Evolutionary conservation across 2,888 invertebrate genomes (phyloP).

Genomic region (Synanthedon tipuliformis): DNA sequence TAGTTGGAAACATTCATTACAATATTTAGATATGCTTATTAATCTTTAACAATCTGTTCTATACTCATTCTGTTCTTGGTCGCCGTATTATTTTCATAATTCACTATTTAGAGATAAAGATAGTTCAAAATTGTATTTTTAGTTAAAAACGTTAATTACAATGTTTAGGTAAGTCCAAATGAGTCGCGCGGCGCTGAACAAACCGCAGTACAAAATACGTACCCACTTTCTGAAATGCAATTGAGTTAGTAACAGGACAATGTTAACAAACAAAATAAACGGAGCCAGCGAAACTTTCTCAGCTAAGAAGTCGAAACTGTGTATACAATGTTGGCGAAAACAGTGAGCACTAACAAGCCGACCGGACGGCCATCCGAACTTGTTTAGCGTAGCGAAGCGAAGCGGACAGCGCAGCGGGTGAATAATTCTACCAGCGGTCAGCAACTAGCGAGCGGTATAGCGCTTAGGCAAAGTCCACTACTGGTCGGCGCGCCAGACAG

Average conservation of each 20-base stretch:
- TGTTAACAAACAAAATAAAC: slow-evolving; percentile 58
- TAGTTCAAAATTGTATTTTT: no score
- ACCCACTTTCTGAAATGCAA: slow-evolving; percentile 20
- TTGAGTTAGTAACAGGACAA: slow-evolving; percentile 35
- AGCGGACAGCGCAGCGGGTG: slow-evolving; percentile 22
- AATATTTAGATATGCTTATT: no score
- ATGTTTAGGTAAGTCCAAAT: no score
- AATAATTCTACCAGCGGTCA: slow-evolving; percentile 16
- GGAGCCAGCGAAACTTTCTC: slow-evolving; percentile 49
- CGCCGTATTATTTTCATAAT: no score
- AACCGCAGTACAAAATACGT: slow-evolving; percentile 5
- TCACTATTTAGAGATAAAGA: no score
- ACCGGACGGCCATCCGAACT: slow-evolving; percentile 51
- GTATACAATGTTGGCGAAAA: slow-evolving; percentile 47
- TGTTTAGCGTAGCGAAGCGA: slow-evolving; percentile 38
- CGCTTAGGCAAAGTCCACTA: background rate
- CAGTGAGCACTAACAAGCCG: slow-evolving; percentile 56
- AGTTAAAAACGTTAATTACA: no score
- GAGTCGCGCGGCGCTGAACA: background rate
- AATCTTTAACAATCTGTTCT: no score
- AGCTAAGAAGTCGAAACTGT: slow-evolving; percentile 58
- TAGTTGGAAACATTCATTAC: no score
- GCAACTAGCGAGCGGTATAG: slow-evolving; percentile 3
- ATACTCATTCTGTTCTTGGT: no score
- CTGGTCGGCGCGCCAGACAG: slow-evolving; percentile 17